Evolutionary conservation across 2,113 vertebrate genomes (phyloP).

Genomic region (Lagopus leucura): DNA sequence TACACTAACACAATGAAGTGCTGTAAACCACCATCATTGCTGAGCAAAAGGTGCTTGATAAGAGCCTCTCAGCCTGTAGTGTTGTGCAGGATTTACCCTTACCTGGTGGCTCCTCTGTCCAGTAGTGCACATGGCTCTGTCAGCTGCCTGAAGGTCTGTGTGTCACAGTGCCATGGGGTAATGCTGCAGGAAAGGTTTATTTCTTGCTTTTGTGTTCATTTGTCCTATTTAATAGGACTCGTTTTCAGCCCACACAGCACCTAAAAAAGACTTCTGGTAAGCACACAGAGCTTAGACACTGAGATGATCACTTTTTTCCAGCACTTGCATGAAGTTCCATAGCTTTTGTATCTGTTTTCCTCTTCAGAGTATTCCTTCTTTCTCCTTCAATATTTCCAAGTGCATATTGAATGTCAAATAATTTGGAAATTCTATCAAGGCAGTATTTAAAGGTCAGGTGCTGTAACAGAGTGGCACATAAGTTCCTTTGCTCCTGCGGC

Average conservation of each 20-base stretch:
- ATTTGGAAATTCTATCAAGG: conserved; percentile 9
- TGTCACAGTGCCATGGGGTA: not conserved
- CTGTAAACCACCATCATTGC: not conserved
- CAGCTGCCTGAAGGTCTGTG: fast-evolving
- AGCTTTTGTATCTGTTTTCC: not conserved
- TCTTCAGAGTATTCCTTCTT: conserved; percentile 1
- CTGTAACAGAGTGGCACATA: not conserved
- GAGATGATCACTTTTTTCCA: conserved; percentile 18
- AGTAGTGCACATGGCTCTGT: fast-evolving
- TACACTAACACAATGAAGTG: not conserved
- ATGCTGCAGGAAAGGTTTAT: not conserved
- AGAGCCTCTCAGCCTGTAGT: not conserved
- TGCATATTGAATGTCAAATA: not conserved
- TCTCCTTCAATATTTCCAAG: conserved; percentile 1
- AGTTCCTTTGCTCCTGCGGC: not conserved
- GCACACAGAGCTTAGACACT: not conserved
- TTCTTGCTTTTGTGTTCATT: not conserved
- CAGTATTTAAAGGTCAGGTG: not conserved
- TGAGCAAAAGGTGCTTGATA: not conserved
- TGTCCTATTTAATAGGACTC: not conserved
- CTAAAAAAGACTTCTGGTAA: not conserved
- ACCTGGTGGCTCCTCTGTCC: not conserved
- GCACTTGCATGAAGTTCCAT: not conserved
- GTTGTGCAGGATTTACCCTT: not conserved
- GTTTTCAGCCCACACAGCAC: not conserved